Percentiles rank a stretch among this genome's conserved stretches.
Evolutionary conservation across 1,140 invertebrate species (phyloP).

Genomic region (Zaprionus africanus): DNA sequence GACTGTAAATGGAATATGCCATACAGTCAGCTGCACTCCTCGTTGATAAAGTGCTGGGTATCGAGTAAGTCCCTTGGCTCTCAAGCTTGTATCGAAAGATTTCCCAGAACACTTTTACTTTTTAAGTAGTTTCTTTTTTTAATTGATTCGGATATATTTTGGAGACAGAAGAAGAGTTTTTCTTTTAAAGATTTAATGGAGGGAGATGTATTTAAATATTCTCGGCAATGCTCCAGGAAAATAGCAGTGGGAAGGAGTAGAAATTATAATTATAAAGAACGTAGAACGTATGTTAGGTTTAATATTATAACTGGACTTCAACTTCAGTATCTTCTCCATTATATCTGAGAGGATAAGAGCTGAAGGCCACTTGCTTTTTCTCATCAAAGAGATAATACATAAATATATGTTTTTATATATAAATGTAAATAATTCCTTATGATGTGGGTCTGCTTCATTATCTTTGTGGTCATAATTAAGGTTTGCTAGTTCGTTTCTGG

Average conservation of each 20-base stretch:
- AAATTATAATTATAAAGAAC: no score
- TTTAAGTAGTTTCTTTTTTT: neutral
- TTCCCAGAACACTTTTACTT: neutral
- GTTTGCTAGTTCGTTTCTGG: neutral
- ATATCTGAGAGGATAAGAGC: no score
- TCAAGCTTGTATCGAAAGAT: neutral
- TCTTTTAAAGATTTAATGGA: no score
- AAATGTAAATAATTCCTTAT: neutral
- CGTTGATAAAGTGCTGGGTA: neutral
- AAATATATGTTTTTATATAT: no score
- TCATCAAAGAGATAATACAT: no score
- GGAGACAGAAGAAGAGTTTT: neutral
- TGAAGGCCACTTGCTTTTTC: no score
- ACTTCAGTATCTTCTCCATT: no score
- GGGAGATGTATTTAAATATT: no score
- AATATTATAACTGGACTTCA: no score
- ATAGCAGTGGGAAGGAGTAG: no score
- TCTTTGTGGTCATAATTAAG: slow-evolving; percentile 2
- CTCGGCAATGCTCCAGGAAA: no score
- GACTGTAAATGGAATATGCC: neutral
- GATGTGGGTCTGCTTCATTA: neutral
- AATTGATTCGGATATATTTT: neutral
- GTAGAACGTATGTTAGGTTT: no score
- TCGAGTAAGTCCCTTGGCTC: neutral
- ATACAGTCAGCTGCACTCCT: neutral